A percentile compares a stretch with the other conserved stretches of the same genome.
These are phyloP conservation scores for Cyclopterus lumpus DNA, from an alignment of 2,797 vertebrate species.

Conservation along the genomic window DNA sequence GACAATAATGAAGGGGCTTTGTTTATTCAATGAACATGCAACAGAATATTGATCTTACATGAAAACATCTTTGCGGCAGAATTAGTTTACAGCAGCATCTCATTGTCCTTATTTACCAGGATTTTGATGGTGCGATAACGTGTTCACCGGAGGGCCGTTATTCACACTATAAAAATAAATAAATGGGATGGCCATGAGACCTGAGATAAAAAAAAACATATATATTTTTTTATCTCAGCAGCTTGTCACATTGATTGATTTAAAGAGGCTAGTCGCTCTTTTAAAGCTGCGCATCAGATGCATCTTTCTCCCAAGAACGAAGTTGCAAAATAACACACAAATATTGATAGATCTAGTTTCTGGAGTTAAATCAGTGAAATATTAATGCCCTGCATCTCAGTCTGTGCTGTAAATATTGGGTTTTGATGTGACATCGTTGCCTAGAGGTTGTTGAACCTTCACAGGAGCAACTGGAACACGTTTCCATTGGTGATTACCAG, in stretches of 20 bases:
- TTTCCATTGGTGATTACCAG: constrained; percentile 15
- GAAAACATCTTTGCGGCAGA: constrained; percentile 16
- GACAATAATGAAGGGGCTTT: constrained; percentile 80
- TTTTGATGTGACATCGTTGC: constrained; percentile 60
- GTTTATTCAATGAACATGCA: constrained; percentile 44
- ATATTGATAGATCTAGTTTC: constrained; percentile 48
- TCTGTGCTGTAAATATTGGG: constrained; percentile 64
- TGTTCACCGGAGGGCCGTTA: constrained; percentile 4
- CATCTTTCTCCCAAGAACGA: constrained; percentile 18
- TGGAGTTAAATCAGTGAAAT: constrained; percentile 56
- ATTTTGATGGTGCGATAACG: not conserved
- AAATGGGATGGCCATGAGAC: constrained; percentile 22
- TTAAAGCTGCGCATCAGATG: constrained; percentile 41
- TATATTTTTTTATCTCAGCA: constrained; percentile 35
- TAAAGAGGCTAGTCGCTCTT: constrained; percentile 49
- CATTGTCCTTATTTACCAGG: not conserved
- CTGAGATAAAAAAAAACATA: constrained; percentile 10
- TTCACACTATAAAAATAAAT: constrained; percentile 2
- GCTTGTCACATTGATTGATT: constrained; percentile 48
- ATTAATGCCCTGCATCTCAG: constrained; percentile 55
- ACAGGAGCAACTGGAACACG: constrained; percentile 3
- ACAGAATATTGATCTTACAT: constrained; percentile 41
- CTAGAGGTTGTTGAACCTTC: constrained; percentile 30
- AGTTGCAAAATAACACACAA: constrained; percentile 46
- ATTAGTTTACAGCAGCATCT: constrained; percentile 30